A percentile compares a stretch with the other conserved stretches of the same genome.
Conservation (phyloP, 2,797 vertebrate species). For the Erpetoichthys calabaricus region DNA sequence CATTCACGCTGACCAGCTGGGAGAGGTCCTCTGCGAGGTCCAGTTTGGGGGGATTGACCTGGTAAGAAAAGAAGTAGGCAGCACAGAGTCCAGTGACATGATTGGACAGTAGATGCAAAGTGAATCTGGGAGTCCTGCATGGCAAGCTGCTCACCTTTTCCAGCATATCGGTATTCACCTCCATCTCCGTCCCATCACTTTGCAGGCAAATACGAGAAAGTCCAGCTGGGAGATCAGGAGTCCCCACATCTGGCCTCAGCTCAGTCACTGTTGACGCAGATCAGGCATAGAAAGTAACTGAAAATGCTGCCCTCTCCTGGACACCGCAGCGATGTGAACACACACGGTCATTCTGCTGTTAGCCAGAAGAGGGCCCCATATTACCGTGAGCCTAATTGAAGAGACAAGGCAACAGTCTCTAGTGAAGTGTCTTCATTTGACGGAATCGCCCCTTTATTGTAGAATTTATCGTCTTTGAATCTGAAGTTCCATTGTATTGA, state of each 20-base stretch:
- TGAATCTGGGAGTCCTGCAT: not conserved
- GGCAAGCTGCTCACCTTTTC: slow-evolving; percentile 52
- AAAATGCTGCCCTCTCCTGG: not conserved
- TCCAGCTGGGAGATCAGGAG: slow-evolving; percentile 62
- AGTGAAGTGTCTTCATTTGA: too few relatives aligned
- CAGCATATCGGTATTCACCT: slow-evolving; percentile 58
- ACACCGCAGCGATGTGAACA: not conserved
- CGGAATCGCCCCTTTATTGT: too few relatives aligned
- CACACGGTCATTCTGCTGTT: not conserved
- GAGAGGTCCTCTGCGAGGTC: slow-evolving; percentile 72
- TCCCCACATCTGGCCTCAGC: slow-evolving; percentile 83
- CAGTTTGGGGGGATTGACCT: slow-evolving; percentile 69
- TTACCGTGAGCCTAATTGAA: not conserved
- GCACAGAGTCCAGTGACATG: not conserved
- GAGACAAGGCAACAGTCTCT: too few relatives aligned
- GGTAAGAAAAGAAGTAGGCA: not conserved
- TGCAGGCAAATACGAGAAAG: slow-evolving; percentile 62
- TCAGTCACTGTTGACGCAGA: slow-evolving; percentile 56
- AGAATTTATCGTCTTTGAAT: too few relatives aligned
- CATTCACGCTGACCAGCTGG: slow-evolving; percentile 61
- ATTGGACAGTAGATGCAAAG: not conserved
- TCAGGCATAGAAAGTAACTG: not conserved
- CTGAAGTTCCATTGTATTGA: too few relatives aligned
- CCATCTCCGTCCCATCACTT: slow-evolving; percentile 40
- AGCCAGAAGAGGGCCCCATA: not conserved